Evolutionary conservation across 1,140 invertebrate genomes (phyloP).

Genomic region (Pseudomyrmex gracilis): DNA sequence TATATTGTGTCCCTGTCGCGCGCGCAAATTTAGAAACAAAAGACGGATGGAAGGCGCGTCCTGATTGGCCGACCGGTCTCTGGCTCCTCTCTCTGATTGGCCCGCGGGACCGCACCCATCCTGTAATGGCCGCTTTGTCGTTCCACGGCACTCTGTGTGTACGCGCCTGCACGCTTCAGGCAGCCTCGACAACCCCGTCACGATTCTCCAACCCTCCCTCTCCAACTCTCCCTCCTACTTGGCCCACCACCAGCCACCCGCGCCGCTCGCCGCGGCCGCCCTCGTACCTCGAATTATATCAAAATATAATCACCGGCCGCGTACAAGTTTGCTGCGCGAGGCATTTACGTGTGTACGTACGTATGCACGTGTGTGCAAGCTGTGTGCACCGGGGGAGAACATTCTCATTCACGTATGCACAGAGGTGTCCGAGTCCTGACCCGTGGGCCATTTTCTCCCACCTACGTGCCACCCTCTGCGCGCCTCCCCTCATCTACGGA

Average conservation of each 20-base stretch:
- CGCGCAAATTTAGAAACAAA: slow-evolving; percentile 84
- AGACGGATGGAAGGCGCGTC: slow-evolving; percentile 80
- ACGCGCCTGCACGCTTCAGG: slow-evolving; percentile 72
- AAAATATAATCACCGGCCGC: slow-evolving; percentile 79
- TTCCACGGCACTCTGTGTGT: slow-evolving; percentile 75
- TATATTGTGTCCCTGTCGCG: slow-evolving; percentile 83
- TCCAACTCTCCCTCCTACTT: slow-evolving; percentile 36
- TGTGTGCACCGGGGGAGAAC: background rate
- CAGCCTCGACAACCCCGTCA: slow-evolving; percentile 71
- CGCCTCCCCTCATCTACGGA: slow-evolving; percentile 21
- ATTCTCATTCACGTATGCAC: slow-evolving; percentile 42
- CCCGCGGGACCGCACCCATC: slow-evolving; percentile 85
- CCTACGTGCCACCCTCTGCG: background rate
- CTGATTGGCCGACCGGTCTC: slow-evolving; percentile 83
- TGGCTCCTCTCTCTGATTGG: slow-evolving; percentile 83
- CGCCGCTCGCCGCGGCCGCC: slow-evolving; percentile 51
- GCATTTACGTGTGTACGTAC: background rate
- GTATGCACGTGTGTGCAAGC: background rate
- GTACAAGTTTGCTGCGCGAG: slow-evolving; percentile 3
- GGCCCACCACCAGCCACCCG: slow-evolving; percentile 47
- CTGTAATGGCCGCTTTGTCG: slow-evolving; percentile 86
- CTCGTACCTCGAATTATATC: slow-evolving; percentile 78
- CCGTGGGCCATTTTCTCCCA: slow-evolving; percentile 48
- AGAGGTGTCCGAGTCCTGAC: slow-evolving; percentile 50
- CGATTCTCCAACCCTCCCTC: slow-evolving; percentile 58